Conservation (phyloP, 1,140 invertebrate species). For the Cyphomyrmex costatus region DNA sequence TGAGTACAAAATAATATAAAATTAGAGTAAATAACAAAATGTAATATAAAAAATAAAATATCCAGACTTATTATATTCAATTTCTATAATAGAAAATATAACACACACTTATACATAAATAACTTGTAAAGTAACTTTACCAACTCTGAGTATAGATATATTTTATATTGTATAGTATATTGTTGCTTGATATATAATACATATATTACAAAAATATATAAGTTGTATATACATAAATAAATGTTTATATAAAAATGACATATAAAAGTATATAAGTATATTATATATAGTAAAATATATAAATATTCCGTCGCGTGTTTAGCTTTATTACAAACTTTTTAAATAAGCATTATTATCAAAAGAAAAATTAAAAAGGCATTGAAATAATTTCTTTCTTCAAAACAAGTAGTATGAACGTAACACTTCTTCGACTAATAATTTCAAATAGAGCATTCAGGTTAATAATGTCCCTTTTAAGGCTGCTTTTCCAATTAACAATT, state of each 20-base stretch:
- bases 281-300: background rate
- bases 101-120: too few species aligned
- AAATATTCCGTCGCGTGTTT: background rate
- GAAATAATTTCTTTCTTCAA: background rate
- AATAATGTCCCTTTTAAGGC: background rate
- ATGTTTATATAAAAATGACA: too few species aligned
- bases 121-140: too few species aligned
- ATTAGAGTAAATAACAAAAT: too few species aligned
- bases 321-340: background rate
- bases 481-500: conserved; percentile 45
- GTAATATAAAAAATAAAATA: too few species aligned
- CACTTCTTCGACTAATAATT: background rate
- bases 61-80: too few species aligned
- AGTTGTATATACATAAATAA: background rate
- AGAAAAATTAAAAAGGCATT: background rate
- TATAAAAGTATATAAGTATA: background rate
- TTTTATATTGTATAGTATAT: background rate
- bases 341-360: background rate
- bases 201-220: background rate
- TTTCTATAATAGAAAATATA: too few species aligned
- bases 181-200: background rate
- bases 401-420: conserved; percentile 34
- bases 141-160: too few species aligned
- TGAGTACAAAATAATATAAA: too few species aligned
- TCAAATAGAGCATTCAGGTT: background rate